Evolutionary conservation across 1,140 invertebrate species (phyloP).

Genomic region (Laupala kohalensis): DNA sequence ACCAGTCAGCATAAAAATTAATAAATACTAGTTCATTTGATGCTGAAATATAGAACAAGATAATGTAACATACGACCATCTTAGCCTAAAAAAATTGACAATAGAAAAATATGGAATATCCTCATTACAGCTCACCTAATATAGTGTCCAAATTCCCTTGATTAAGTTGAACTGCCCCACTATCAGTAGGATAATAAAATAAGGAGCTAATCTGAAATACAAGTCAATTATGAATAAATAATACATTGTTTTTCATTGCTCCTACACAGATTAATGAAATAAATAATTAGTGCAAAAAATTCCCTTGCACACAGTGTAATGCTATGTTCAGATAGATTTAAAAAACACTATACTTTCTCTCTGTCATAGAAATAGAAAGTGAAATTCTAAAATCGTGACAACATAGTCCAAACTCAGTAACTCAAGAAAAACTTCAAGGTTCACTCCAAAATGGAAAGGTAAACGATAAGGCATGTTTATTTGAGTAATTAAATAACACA

Average conservation of each 20-base stretch:
- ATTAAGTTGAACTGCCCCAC: conserved; percentile 62
- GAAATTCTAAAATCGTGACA: background rate
- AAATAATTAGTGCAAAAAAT: background rate
- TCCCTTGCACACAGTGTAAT: background rate
- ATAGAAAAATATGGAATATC: too few relatives aligned
- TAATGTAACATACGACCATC: too few relatives aligned
- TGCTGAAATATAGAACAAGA: conserved; percentile 63
- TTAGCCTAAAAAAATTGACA: too few relatives aligned
- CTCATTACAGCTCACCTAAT: conserved; percentile 67
- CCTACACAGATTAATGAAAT: background rate
- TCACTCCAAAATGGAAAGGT: too few relatives aligned
- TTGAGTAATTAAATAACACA: too few relatives aligned
- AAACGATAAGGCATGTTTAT: too few relatives aligned
- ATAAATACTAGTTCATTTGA: conserved; percentile 92
- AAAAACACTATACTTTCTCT: background rate
- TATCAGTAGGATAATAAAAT: conserved; percentile 23
- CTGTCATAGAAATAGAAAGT: background rate
- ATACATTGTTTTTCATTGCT: too few relatives aligned
- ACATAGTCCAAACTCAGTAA: too few relatives aligned
- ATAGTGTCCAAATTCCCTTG: conserved; percentile 67
- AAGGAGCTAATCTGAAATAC: conserved; percentile 21
- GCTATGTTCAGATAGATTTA: background rate
- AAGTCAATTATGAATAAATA: too few relatives aligned
- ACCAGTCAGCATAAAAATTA: conserved; percentile 99
- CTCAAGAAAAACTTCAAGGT: too few relatives aligned